Evolutionary conservation across 2,888 invertebrate genomes (phyloP).

Genomic region (Anodontia alba): DNA sequence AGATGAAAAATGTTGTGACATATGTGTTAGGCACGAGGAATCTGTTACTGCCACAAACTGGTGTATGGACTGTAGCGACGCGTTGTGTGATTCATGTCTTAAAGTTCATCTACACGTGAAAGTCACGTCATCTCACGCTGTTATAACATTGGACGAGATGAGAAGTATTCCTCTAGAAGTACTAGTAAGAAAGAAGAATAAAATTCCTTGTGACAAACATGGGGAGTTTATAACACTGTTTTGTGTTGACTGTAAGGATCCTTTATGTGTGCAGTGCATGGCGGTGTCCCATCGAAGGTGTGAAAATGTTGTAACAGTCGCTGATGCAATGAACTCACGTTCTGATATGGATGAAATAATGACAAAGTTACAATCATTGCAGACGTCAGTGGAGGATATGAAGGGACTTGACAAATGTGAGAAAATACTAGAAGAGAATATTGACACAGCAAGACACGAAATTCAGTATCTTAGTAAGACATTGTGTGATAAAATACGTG

Average conservation of each 20-base stretch:
- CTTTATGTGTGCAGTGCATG: conserved; percentile 75
- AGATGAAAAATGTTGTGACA: conserved; percentile 72
- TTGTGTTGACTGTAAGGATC: conserved; percentile 73
- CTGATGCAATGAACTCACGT: conserved; percentile 70
- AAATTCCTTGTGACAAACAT: conserved; percentile 70
- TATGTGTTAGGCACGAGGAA: conserved; percentile 67
- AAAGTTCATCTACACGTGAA: conserved; percentile 73
- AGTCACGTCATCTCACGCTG: conserved; percentile 68
- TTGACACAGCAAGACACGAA: conserved; percentile 67
- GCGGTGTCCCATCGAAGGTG: conserved; percentile 71
- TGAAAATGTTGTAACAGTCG: conserved; percentile 71
- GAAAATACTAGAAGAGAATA: conserved; percentile 66
- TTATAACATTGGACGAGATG: conserved; percentile 70
- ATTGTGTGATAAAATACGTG: conserved; percentile 66
- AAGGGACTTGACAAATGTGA: conserved; percentile 58
- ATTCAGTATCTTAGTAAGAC: conserved; percentile 68
- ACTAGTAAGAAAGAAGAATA: conserved; percentile 70
- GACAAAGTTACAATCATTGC: conserved; percentile 50
- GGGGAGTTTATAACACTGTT: conserved; percentile 69
- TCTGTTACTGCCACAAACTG: conserved; percentile 64
- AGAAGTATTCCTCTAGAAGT: conserved; percentile 66
- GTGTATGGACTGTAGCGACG: conserved; percentile 78
- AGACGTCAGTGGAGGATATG: conserved; percentile 52
- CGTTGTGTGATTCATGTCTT: conserved; percentile 71
- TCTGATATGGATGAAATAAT: conserved; percentile 66